Evolutionary conservation across 2,797 vertebrate species (phyloP).

Genomic region (Alauda arvensis): DNA sequence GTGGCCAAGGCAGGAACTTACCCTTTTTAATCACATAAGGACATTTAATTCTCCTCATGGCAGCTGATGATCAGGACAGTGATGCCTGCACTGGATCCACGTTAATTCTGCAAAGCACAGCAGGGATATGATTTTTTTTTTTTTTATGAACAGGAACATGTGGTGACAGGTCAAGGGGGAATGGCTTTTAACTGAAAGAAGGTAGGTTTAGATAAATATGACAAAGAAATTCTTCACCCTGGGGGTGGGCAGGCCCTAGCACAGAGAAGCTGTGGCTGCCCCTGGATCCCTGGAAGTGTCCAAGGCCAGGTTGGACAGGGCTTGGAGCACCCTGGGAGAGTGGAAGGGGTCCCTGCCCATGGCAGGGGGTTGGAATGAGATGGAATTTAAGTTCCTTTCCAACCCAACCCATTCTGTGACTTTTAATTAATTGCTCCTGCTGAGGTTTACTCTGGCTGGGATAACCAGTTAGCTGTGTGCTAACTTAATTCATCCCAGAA

Average conservation of each 20-base stretch:
- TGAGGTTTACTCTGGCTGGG: not conserved
- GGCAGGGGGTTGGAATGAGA: not conserved
- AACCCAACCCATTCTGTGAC: not conserved
- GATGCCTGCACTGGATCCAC: not conserved
- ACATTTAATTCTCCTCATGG: not conserved
- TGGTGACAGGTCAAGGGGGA: not conserved
- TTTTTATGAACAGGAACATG: not conserved
- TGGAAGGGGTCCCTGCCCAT: not conserved
- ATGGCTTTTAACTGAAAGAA: not conserved
- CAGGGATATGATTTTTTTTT: not conserved
- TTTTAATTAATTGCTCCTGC: not conserved
- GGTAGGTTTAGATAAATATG: not conserved
- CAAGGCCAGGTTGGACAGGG: fast-evolving
- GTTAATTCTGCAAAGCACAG: not conserved
- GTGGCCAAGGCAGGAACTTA: not conserved
- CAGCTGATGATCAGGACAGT: not conserved
- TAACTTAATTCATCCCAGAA: not conserved
- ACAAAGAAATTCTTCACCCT: not conserved
- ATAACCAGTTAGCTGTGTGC: not conserved
- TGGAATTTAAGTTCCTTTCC: not conserved
- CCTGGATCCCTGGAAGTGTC: not conserved
- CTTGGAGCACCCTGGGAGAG: not conserved
- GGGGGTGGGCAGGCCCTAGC: not conserved
- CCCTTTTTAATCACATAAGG: not conserved
- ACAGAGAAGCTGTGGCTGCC: not conserved